These are phyloP conservation scores for Aleiodes testaceus DNA, from an alignment of 2,888 invertebrate species.

Conservation along the genomic window DNA sequence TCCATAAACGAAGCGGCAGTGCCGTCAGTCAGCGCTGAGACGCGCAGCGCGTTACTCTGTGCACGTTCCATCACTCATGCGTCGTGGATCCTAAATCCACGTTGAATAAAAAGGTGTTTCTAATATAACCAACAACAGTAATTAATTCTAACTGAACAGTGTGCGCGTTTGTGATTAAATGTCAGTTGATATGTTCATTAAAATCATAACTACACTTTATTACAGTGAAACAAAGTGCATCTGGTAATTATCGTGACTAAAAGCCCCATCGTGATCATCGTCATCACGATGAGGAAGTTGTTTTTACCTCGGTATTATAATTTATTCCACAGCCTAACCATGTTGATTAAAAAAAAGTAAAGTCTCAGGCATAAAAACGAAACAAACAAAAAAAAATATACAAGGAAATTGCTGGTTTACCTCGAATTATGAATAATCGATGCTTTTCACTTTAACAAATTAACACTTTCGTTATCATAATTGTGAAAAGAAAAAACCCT, in stretches of 20 bases:
- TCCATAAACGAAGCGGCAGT: slow-evolving; percentile 48
- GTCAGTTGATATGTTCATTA: slow-evolving; percentile 7
- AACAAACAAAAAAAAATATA: neutral
- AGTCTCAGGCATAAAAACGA: neutral
- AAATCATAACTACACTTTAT: slow-evolving; percentile 4
- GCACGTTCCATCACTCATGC: slow-evolving; percentile 16
- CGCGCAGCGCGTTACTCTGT: slow-evolving; percentile 52
- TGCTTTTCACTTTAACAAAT: neutral
- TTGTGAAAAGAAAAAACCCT: too few species aligned
- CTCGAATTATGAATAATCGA: slow-evolving; percentile 24
- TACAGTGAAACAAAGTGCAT: slow-evolving; percentile 39
- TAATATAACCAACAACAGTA: slow-evolving; percentile 3
- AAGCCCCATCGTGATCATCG: slow-evolving; percentile 34
- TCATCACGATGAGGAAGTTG: slow-evolving; percentile 38
- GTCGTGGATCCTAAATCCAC: slow-evolving; percentile 35
- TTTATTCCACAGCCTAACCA: slow-evolving; percentile 32
- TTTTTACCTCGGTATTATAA: slow-evolving; percentile 25
- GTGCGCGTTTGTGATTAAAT: slow-evolving; percentile 6
- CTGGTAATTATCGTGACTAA: slow-evolving; percentile 45
- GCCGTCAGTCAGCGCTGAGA: slow-evolving; percentile 59
- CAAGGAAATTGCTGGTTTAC: slow-evolving; percentile 32
- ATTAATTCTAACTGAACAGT: neutral
- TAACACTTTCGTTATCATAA: neutral
- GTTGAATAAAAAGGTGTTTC: slow-evolving; percentile 11
- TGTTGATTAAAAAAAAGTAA: neutral